A percentile compares a stretch with the other conserved stretches of the same genome.
Conservation (phyloP, 2,888 invertebrate species). For the Gandaritis pyraliata region DNA sequence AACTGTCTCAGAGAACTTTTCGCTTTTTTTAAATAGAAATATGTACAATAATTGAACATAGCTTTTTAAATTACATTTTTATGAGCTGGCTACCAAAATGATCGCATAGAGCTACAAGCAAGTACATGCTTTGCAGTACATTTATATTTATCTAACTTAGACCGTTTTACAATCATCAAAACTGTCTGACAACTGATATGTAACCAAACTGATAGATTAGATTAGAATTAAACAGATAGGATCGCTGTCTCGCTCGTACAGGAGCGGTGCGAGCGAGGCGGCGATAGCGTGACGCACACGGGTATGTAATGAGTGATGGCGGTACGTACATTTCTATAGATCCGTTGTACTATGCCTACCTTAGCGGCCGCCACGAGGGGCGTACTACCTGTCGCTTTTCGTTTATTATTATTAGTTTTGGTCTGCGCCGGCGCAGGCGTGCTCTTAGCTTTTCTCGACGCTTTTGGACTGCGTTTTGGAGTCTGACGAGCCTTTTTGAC, state of each 20-base stretch:
- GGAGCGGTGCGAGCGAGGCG: constrained; percentile 44
- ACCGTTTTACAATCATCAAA: constrained; percentile 17
- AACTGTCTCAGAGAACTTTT: background rate
- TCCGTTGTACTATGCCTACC: constrained; percentile 85
- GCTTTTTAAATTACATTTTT: constrained; percentile 1
- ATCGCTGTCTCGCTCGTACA: constrained; percentile 52
- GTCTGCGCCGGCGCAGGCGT: constrained; percentile 39
- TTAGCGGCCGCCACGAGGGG: constrained; percentile 75
- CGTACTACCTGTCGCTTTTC: constrained; percentile 77
- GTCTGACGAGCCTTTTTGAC: constrained; percentile 68
- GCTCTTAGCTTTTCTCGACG: constrained; percentile 59
- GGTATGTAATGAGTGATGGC: constrained; percentile 76
- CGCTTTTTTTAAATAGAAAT: background rate
- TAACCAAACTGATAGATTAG: background rate
- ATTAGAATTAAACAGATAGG: constrained; percentile 29
- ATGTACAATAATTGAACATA: constrained; percentile 7
- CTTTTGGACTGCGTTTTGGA: constrained; percentile 74
- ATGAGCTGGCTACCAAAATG: constrained; percentile 4
- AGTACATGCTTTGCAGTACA: constrained; percentile 22
- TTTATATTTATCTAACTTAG: constrained; percentile 6
- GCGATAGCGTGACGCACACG: constrained; percentile 53
- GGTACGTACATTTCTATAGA: constrained; percentile 85
- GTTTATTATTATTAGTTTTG: constrained; percentile 60
- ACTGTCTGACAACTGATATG: background rate
- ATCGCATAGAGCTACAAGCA: constrained; percentile 12